These are phyloP conservation scores for Tenodera sinensis DNA, from an alignment of 2,888 invertebrate species.

Conservation along the genomic window DNA sequence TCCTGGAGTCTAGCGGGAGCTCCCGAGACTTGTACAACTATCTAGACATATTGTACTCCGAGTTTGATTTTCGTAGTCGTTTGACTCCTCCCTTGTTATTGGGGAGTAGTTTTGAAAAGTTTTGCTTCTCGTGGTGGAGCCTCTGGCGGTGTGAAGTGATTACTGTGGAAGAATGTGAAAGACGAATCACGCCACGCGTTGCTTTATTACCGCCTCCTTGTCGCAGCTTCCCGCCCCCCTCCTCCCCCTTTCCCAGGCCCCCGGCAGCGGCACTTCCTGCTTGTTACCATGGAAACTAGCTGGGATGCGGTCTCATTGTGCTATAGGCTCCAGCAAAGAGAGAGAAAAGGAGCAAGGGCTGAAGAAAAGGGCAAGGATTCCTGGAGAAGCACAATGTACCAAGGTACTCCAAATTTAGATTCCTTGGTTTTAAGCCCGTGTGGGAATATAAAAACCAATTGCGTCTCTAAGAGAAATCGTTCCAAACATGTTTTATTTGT, in stretches of 20 bases:
- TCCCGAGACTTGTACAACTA: background rate
- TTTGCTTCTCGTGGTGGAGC: slow-evolving; percentile 2
- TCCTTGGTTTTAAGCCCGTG: no score
- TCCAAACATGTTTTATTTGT: no score
- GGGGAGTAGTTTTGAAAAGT: background rate
- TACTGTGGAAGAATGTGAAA: slow-evolving; percentile 12
- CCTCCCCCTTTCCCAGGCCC: slow-evolving; percentile 4
- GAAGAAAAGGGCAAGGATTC: background rate
- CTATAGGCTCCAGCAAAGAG: background rate
- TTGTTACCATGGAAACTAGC: slow-evolving; percentile 28
- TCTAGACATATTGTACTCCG: background rate
- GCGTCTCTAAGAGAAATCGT: no score
- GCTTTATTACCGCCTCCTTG: slow-evolving; percentile 26
- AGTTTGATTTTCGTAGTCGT: background rate
- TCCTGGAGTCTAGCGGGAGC: background rate
- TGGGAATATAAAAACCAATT: no score
- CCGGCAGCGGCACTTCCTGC: slow-evolving; percentile 8
- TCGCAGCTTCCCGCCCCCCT: slow-evolving; percentile 4
- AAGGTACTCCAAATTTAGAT: no score
- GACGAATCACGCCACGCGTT: slow-evolving; percentile 22
- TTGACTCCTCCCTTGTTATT: background rate
- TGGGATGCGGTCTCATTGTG: slow-evolving; percentile 26
- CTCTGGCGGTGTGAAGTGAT: slow-evolving; percentile 15
- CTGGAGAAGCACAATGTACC: background rate
- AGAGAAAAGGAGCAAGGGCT: background rate